Base-by-base conservation (phyloP, 2,888 invertebrate genomes). In the Helobdella robusta region DNA sequence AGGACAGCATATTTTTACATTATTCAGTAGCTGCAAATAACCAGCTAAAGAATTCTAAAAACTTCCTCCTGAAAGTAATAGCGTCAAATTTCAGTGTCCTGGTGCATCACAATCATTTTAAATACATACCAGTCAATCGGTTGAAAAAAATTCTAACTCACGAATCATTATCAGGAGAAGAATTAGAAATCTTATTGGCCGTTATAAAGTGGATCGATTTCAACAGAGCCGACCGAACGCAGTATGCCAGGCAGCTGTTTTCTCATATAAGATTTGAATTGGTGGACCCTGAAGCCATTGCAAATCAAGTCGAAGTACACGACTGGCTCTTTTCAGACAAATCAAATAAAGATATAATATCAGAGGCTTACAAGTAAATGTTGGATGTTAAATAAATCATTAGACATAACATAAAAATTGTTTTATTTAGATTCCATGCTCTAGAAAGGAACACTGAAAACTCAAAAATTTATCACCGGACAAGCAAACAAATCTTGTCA, bases 351-450 rank as follows among this genome's bases (percentile, higher is more conserved):
- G 50, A 65, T n/a, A 32, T 56, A 1, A 35, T 68, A 11, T 56
- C 64, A 32, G 65, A 68, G 18, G 68, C 68, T 23, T 68, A 64
- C 65, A 68, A 68, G 68, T 68, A 25, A 48, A 64, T 62, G 15
- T 11, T 15, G 15, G 15, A 40, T 15, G 15, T 40, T 15, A n/a
- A 40, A 40, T 11, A 11, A 40, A 40, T 40, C 44, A 11, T 40
- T 40, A 11, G 15, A 11, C 11, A 40, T 40, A n/a, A 40, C 44
- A 40, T 40, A n/a, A 11, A 40, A 40, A 11, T 40, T 18, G 15
- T 6, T 35, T 59, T 34, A 23, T 20, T 8, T 18, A 60, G 60
- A 30, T 60, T 25, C 46, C 60, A 60, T 23, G 60, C 60, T n/a
- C 40, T 60, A 3, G 46, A 28, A 2, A 46, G 40, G 35, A n/a